A percentile compares a stretch with the other conserved stretches of the same genome.
Conservation (phyloP, 2,113 vertebrate genomes). For the Boleophthalmus pectinirostris region DNA sequence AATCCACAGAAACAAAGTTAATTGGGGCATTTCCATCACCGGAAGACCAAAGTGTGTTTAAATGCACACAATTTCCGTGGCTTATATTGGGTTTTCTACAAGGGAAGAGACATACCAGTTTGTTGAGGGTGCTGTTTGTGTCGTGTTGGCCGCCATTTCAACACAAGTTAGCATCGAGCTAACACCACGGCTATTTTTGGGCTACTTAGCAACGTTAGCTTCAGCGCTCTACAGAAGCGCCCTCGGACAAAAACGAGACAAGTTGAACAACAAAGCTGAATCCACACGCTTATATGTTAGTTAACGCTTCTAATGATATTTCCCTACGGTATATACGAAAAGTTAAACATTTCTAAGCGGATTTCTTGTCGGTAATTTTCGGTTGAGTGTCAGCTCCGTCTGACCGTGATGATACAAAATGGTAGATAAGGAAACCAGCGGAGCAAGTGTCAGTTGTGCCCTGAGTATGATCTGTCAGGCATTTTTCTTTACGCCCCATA, state of each 20-base stretch:
- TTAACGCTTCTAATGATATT: not conserved
- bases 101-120: constrained; percentile 68
- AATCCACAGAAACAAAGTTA: not conserved
- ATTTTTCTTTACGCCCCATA: no score
- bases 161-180: constrained; percentile 40
- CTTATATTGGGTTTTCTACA: accelerated
- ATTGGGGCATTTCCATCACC: not conserved
- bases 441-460: constrained; percentile 15
- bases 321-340: not conserved
- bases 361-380: constrained; percentile 4
- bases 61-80: accelerated
- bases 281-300: not conserved
- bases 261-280: not conserved
- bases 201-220: constrained; percentile 37
- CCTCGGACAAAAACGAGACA: constrained; percentile 49
- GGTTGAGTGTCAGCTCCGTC: constrained; percentile 9
- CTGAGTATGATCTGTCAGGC: constrained; percentile 11
- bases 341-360: not conserved
- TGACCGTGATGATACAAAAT: constrained; percentile 59
- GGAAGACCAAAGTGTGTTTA: not conserved
- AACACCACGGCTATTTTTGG: constrained; percentile 16
- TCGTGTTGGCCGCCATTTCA: constrained; percentile 82
- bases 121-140: constrained; percentile 60
- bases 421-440: constrained; percentile 41
- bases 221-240: constrained; percentile 1